Evolutionary conservation across 2,888 invertebrate genomes (phyloP).

Genomic region (Rhamphomyia laevipes): DNA sequence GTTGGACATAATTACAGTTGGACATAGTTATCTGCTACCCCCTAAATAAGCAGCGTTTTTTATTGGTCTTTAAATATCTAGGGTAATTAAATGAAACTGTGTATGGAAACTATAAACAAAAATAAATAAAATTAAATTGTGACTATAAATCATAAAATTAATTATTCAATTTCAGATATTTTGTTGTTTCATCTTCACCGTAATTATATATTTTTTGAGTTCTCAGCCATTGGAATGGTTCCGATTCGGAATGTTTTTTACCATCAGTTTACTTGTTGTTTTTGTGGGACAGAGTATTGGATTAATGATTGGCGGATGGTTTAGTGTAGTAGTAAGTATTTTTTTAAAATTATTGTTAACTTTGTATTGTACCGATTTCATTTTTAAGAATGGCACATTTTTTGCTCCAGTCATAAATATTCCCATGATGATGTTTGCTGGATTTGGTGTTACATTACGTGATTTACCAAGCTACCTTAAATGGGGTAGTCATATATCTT

Average conservation of each 20-base stretch:
- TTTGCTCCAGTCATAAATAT: conserved; percentile 83
- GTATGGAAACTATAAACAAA: no score
- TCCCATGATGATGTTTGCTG: conserved; percentile 94
- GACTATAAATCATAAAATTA: background rate
- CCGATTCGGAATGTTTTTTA: conserved; percentile 76
- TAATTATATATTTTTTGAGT: conserved; percentile 79
- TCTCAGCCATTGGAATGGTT: conserved; percentile 70
- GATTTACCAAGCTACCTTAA: conserved; percentile 76
- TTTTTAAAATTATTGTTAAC: background rate
- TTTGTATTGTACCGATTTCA: background rate
- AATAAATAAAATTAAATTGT: no score
- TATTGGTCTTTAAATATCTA: no score
- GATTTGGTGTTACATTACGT: conserved; percentile 81
- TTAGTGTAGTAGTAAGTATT: conserved; percentile 65
- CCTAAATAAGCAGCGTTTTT: no score
- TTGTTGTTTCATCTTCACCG: conserved; percentile 57
- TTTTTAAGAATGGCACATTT: conserved; percentile 78
- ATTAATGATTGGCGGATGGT: conserved; percentile 81
- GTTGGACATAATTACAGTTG: background rate
- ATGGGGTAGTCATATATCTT: conserved; percentile 89
- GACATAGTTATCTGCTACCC: background rate
- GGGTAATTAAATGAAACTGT: no score
- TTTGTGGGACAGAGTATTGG: conserved; percentile 90
- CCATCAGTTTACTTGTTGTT: conserved; percentile 67
- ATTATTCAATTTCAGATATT: conserved; percentile 41